Evolutionary conservation across 2,888 invertebrate species (phyloP).

Genomic region (Galerucella nymphaeae): DNA sequence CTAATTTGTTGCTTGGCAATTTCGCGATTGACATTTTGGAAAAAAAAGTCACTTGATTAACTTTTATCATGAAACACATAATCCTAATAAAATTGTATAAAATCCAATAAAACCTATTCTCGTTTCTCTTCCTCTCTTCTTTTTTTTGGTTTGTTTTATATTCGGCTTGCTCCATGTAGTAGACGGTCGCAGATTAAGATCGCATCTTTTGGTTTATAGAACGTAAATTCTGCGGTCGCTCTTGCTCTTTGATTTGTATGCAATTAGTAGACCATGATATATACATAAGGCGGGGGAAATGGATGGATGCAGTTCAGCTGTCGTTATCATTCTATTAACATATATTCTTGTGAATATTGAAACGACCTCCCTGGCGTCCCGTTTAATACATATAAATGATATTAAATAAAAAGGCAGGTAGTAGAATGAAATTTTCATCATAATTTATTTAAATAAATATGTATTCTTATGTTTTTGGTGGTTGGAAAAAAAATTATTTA

Average conservation of each 20-base stretch:
- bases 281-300: slow-evolving; percentile 13
- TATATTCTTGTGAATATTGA: slow-evolving; percentile 22
- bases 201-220: slow-evolving; percentile 56
- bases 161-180: slow-evolving; percentile 14
- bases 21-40: too few species aligned
- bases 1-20: too few species aligned
- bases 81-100: too few species aligned
- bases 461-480: too few species aligned
- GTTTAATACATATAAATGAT: not conserved
- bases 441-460: too few species aligned
- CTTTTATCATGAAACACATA: too few species aligned
- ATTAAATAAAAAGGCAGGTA: not conserved
- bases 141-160: not conserved
- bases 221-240: slow-evolving; percentile 52
- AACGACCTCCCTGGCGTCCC: slow-evolving; percentile 16
- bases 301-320: slow-evolving; percentile 7
- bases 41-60: too few species aligned
- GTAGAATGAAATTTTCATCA: not conserved
- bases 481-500: too few species aligned
- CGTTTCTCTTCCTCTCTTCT: not conserved
- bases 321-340: slow-evolving; percentile 22
- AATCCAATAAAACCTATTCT: not conserved
- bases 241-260: slow-evolving; percentile 56
- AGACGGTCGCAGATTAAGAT: slow-evolving; percentile 55
- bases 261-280: slow-evolving; percentile 53